Percentiles rank a stretch among this genome's conserved stretches.
phyloP scores from a whole-genome alignment of 2,888 invertebrate genomes.

The Orthosia incerta region DNA sequence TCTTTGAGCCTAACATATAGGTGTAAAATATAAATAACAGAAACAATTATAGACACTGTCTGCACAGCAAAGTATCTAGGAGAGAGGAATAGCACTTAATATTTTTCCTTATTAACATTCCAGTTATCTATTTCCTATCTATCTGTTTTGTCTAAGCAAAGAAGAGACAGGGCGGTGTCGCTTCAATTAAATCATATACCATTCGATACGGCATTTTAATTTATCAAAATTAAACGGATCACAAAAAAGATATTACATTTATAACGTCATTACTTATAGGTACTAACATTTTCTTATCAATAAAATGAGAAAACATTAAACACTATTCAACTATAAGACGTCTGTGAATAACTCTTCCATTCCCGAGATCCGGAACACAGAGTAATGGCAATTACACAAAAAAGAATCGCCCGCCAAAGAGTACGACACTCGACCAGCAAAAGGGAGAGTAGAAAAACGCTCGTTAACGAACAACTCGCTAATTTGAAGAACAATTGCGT shows the following conservation, averaged over 20 bases:
- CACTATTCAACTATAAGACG: not conserved
- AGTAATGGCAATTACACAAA: conserved; percentile 58
- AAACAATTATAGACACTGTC: too few relatives aligned
- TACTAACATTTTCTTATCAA: not conserved
- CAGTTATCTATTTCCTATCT: too few relatives aligned
- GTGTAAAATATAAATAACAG: too few relatives aligned
- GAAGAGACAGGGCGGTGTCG: too few relatives aligned
- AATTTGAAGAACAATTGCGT: conserved; percentile 71
- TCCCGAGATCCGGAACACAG: conserved; percentile 21
- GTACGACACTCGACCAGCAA: conserved; percentile 58
- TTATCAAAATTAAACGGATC: not conserved
- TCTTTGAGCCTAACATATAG: too few relatives aligned
- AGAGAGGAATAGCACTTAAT: too few relatives aligned
- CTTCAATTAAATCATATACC: too few relatives aligned
- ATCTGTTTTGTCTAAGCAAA: too few relatives aligned
- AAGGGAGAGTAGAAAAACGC: conserved; percentile 70
- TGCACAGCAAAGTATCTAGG: too few relatives aligned
- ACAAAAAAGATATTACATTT: too few relatives aligned
- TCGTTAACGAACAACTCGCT: conserved; percentile 73
- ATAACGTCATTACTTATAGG: too few relatives aligned
- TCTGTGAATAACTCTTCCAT: not conserved
- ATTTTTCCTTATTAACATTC: too few relatives aligned
- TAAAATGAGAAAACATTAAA: not conserved
- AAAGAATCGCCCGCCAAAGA: conserved; percentile 48
- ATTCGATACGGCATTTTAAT: not conserved